Evolutionary conservation across 2,113 vertebrate species (phyloP).

Genomic region (Macaca fascicularis): DNA sequence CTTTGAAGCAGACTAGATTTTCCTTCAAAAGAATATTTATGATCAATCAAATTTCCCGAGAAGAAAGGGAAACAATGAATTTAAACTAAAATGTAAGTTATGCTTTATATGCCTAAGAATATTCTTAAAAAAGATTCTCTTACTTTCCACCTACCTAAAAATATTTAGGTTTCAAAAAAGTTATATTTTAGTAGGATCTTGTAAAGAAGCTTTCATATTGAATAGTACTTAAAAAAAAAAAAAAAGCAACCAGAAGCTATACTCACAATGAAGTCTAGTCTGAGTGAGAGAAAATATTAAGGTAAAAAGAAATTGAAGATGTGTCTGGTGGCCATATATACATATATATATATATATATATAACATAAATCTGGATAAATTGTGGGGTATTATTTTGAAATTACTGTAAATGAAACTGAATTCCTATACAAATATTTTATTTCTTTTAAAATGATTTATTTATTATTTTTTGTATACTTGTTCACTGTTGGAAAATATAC

Average conservation of each 20-base stretch:
- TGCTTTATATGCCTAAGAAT: background rate
- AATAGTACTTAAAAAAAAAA: background rate
- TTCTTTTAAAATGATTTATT: too few species aligned
- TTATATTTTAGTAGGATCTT: background rate
- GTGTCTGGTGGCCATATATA: fast-evolving
- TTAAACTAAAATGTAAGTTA: slow-evolving; percentile 8
- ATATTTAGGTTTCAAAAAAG: background rate
- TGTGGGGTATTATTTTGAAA: background rate
- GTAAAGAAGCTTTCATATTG: background rate
- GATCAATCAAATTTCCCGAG: background rate
- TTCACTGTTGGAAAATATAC: too few species aligned
- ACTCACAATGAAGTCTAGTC: background rate
- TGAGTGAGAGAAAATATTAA: background rate
- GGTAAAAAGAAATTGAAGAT: background rate
- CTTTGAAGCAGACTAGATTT: background rate
- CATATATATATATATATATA: background rate
- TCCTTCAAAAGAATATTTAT: background rate
- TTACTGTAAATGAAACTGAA: background rate
- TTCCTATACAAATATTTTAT: background rate
- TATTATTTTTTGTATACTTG: too few species aligned
- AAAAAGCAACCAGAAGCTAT: background rate
- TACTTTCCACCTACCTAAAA: slow-evolving; percentile 10
- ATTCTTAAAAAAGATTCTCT: background rate
- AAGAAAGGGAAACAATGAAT: background rate
- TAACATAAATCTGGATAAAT: background rate